These are phyloP conservation scores for Ranitomeya imitator DNA, from an alignment of 2,113 vertebrate genomes.

Conservation along the genomic window DNA sequence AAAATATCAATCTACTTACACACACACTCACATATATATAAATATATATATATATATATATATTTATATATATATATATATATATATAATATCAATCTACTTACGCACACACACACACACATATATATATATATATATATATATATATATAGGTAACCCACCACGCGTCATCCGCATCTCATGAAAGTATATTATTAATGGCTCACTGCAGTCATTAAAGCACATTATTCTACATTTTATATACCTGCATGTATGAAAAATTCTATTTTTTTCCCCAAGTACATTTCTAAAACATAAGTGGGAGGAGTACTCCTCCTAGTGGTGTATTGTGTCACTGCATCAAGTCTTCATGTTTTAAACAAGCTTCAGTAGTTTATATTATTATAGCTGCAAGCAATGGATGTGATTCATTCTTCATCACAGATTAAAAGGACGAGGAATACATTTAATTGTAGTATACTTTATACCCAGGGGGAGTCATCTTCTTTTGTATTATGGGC, in stretches of 20 bases:
- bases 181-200: not conserved
- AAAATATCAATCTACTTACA: no score
- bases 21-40: no score
- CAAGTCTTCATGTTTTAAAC: conserved; percentile 52
- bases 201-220: not conserved
- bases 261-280: not conserved
- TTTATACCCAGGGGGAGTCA: conserved; percentile 60
- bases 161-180: no score
- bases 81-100: not conserved
- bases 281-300: conserved; percentile 54
- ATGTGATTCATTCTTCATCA: conserved; percentile 66
- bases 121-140: not conserved
- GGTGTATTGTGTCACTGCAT: conserved; percentile 63
- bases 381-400: conserved; percentile 63
- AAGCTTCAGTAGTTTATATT: conserved; percentile 60
- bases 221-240: not conserved
- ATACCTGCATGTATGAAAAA: not conserved
- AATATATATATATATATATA: not conserved
- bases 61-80: not conserved
- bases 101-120: no score
- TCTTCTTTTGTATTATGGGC: conserved; percentile 53
- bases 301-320: conserved; percentile 73
- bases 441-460: conserved; percentile 61
- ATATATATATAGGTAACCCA: not conserved
- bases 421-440: conserved; percentile 60